These are phyloP conservation scores for Drosophila repleta DNA, from an alignment of 1,140 invertebrate species.

Conservation along the genomic window DNA sequence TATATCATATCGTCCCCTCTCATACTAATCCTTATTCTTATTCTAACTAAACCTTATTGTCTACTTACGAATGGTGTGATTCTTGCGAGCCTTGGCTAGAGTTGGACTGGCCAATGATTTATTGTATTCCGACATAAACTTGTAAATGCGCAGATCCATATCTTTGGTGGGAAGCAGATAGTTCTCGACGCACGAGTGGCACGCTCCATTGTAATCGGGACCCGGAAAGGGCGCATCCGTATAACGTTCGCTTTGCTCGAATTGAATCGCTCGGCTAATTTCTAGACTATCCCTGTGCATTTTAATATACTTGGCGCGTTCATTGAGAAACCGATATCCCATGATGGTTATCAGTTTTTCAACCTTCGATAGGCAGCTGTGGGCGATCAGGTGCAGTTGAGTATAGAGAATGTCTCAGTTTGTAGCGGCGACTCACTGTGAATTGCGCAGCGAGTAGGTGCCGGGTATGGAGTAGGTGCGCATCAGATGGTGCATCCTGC, in stretches of 20 bases:
- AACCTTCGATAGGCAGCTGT: constrained; percentile 41
- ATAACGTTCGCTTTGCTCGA: not conserved
- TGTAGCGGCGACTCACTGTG: constrained; percentile 24
- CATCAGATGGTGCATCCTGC: constrained; percentile 49
- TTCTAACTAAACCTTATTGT: too few relatives aligned
- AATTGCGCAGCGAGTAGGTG: constrained; percentile 48
- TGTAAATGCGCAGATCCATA: constrained; percentile 34
- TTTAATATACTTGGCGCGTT: not conserved
- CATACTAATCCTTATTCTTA: too few relatives aligned
- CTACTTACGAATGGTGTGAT: constrained; percentile 35
- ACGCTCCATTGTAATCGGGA: constrained; percentile 23
- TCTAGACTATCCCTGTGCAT: too few relatives aligned
- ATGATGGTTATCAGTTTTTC: constrained; percentile 47
- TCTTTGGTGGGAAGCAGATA: not conserved
- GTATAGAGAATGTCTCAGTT: too few relatives aligned
- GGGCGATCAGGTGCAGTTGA: not conserved
- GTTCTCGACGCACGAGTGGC: not conserved
- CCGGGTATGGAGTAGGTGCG: constrained; percentile 53
- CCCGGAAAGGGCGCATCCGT: constrained; percentile 49
- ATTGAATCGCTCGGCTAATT: not conserved
- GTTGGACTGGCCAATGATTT: not conserved
- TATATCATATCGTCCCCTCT: too few relatives aligned
- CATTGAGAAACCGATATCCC: constrained; percentile 52
- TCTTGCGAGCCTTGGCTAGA: not conserved
- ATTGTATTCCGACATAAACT: constrained; percentile 47